Percentiles rank a stretch among this genome's conserved stretches.
phyloP scores from a whole-genome alignment of 2,797 vertebrate species.

The Tolypeutes matacus region DNA sequence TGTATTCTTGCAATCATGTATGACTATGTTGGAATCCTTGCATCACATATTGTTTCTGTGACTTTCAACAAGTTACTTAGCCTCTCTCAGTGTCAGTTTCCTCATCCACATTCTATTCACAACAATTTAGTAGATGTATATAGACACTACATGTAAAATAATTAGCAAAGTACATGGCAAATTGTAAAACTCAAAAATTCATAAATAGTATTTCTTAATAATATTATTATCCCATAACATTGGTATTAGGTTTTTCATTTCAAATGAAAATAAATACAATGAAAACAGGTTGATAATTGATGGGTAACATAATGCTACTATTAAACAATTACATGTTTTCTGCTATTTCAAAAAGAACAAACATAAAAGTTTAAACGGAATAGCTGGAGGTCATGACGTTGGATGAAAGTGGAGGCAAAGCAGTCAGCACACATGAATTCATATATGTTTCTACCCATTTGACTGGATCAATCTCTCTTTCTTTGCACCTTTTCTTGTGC shows the following conservation, averaged over 20 bases:
- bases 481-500: background rate
- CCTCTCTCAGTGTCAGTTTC: background rate
- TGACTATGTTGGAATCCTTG: background rate
- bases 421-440: background rate
- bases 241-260: background rate
- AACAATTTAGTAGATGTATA: background rate
- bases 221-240: background rate
- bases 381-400: background rate
- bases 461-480: background rate
- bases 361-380: background rate
- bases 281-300: background rate
- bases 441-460: background rate
- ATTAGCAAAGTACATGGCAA: background rate
- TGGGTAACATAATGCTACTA: background rate
- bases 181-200: background rate
- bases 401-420: background rate
- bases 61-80: background rate
- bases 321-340: background rate
- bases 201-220: background rate
- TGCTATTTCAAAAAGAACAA: background rate
- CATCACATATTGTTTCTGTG: background rate
- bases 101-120: background rate
- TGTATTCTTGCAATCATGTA: background rate
- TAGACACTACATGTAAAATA: background rate
- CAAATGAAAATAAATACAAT: background rate